Evolutionary conservation across 2,888 invertebrate species (phyloP), one percentile per base, ranked within the genome.

Genomic region (Sinhomidia bicolor): DNA sequence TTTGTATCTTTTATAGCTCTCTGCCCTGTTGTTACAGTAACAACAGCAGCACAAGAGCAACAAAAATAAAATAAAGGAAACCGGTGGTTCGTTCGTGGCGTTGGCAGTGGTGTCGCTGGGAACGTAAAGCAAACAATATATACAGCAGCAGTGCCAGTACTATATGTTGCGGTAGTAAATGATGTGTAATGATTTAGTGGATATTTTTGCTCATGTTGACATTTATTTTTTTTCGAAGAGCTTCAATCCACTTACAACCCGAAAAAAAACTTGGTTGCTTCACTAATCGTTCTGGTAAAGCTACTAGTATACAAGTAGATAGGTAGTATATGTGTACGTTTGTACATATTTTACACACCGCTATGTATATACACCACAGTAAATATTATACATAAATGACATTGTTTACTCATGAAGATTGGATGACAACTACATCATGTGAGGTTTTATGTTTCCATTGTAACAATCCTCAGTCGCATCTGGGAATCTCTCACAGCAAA

Each of bases 161-260:
- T 26, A n/a, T 9, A 44, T 71, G 71, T 44, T 47, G 71, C 10
- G 62, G 4, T 62, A 44, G 71, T 71, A 71, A 71, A 71, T 71
- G 71, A 71, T 71, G 71, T 71, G 71, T 71, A 71, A 71, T 71
- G 71, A 71, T 71, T 71, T 71, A 71, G 32, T 71, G 23, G 44
- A 71, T 71, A 71, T 71, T 44, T 71, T 71, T 41, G 71, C 44
- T 71, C 71, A 44, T 71, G 71, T 71, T 71, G 71, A 71, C 71
- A 44, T 71, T 71, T 23, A 12, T 71, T 68, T 68, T 62, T 23
- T 65, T n/a, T 20, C 23, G 0, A 23, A 71, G 17, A 71, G 44
- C 14, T 2, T 23, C 41, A 7, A 71, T 44, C 23, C 12, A 41
- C 23, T 23, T 2, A 29, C 10, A n/a, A n/a, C n/a, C n/a, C n/a